Percentiles rank a stretch among this genome's conserved stretches.
These are phyloP conservation scores for Nilaparvata lugens DNA, from an alignment of 1,140 invertebrate genomes.

Conservation along the genomic window DNA sequence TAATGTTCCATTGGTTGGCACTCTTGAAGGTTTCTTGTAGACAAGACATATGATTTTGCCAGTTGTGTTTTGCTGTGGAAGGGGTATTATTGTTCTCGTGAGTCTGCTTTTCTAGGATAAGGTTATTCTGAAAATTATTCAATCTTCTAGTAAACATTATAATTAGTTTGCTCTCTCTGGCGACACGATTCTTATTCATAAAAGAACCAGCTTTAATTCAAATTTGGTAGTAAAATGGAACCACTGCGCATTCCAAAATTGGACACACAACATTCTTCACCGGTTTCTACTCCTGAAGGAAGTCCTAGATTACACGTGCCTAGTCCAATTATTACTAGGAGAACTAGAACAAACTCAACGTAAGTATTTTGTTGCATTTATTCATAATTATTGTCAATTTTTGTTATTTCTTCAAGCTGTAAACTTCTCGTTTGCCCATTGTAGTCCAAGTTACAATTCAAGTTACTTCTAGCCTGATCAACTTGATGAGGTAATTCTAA, in stretches of 20 bases:
- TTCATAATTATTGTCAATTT: constrained; percentile 3
- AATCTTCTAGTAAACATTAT: too few species aligned
- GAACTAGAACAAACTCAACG: constrained; percentile 69
- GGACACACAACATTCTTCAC: neutral
- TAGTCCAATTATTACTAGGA: constrained; percentile 66
- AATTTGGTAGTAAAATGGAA: neutral
- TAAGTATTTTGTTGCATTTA: constrained; percentile 37
- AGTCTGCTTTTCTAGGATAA: too few species aligned
- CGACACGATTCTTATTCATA: too few species aligned
- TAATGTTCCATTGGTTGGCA: too few species aligned
- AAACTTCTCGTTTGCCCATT: neutral
- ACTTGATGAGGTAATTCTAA: neutral
- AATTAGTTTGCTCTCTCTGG: too few species aligned
- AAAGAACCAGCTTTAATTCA: too few species aligned
- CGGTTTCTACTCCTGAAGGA: constrained; percentile 13
- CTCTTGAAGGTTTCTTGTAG: too few species aligned
- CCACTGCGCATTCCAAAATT: neutral
- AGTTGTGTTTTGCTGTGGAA: too few species aligned
- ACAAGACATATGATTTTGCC: too few species aligned
- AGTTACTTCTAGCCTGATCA: neutral
- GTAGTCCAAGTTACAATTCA: neutral
- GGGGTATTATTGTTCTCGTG: too few species aligned
- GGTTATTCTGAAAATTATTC: too few species aligned
- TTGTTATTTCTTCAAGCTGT: constrained; percentile 12
- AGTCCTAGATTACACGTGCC: constrained; percentile 48